Base-by-base conservation (phyloP, 2,113 vertebrate genomes). In the Cyprinodon brontotheroides region DNA sequence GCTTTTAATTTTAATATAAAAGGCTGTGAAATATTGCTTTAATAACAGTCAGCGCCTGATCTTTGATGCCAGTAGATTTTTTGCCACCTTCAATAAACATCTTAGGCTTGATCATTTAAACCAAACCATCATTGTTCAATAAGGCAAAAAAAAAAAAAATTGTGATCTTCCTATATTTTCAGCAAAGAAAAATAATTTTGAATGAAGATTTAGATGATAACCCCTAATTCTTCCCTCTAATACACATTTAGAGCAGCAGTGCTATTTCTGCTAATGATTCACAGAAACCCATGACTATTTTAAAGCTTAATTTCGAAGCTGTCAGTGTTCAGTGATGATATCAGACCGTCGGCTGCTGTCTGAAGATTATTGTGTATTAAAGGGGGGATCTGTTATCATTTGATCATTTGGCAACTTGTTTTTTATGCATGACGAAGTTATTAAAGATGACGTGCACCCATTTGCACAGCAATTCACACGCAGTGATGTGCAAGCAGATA, bases 401-500 rank as follows among this genome's bases (percentile, higher is more conserved):
- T 61, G 13, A 83, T 72, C 29, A 65, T 29, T 65, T 38, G 22
- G 64, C 36, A 40, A 17, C 59, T 37, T 17, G 59, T 41, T 73
- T 61, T 60, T 60, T 70, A 61, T 70, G 65, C 45, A 66, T 66
- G 22, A 66, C 45, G 9, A 66, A 45, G 64, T 29, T 45, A 14
- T 50, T 38, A 61, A 61, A 36, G 36, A 61, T 61, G 50, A 57
- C 20, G 36, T 38, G 13, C 36, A 38, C 61, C 37, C 61, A 38
- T 5, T 61, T 61, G 36, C 22, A 38, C 13, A 37, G 8, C 29
- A 38, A 10, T 41, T 65, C 39, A 65, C 20, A 11, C 17, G 41
- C 63, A 41, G 10, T 22, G 4, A 45, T 13, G n/a, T 36, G 78
- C 68, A 67, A 40, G 53, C 41, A 29, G 69, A 70, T 65, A 74